Evolutionary conservation across 30 jellyfish, hydroid and myxozoan species (phyloP), one percentile per base, ranked within the genome.

Genomic region (Hydractinia symbiolongicarpus): DNA sequence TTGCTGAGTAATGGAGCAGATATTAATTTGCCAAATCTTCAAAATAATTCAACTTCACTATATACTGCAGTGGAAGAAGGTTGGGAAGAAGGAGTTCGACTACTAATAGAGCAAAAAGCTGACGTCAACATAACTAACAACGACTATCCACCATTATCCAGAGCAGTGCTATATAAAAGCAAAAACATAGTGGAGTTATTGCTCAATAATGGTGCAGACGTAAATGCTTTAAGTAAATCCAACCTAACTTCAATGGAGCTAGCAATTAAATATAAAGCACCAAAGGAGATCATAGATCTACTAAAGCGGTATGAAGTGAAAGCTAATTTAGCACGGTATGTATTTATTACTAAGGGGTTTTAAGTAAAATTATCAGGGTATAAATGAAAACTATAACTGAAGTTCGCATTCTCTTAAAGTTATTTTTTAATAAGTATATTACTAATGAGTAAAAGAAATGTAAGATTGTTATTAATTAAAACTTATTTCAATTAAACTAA

Each of bases 171-270:
- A 71, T 4, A 49, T 19, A 71, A 50, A 71, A 4, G 54, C 67
- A 53, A 15, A n/a, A 40, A 49, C 56, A 50, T 71, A 0, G 69
- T 50, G 4, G 51, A 71, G 61, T 15, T 71, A 7, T 53, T 71
- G 8, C 80, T 71, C 54, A 40, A 71, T 4, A 30, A 71, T 8
- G 80, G 80, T 20, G 80, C 80, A 1, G 80, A 71, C n/a, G 56
- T 53, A 6, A 71, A 71, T 7, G 58, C n/a, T 6, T 54, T 30
- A 8, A 50, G 51, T 53, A 50, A 2, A 50, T 19, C 9, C n/a
- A 50, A 71, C 40, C 1, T 14, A 20, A 71, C 80, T 19, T 68
- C 80, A 30, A 4, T 71, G 56, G 6, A 64, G 9, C 19, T 64
- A 6, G 74, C 74, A n/a, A 7, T n/a, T 1, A 64, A 64, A 6